Evolutionary conservation across 2,113 vertebrate genomes (phyloP).

Genomic region (Poeciliopsis occidentalis): DNA sequence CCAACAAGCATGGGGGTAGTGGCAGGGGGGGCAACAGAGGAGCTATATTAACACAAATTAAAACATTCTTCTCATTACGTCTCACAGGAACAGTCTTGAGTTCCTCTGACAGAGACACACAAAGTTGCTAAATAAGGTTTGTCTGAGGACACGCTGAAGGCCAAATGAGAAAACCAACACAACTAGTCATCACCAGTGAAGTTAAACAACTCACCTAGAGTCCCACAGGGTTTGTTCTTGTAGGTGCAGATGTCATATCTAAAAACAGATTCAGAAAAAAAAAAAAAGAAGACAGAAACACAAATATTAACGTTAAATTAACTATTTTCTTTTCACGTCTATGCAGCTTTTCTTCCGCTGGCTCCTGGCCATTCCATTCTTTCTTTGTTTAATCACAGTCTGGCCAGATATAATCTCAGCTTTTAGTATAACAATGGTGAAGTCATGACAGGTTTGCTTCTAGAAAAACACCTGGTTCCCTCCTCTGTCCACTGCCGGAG

Average conservation of each 20-base stretch:
- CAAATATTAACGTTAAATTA: constrained; percentile 19
- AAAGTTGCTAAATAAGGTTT: constrained; percentile 48
- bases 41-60: constrained; percentile 57
- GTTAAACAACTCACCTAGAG: constrained; percentile 88
- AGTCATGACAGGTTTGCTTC: constrained; percentile 14
- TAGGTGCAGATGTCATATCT: constrained; percentile 99
- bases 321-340: constrained; percentile 1
- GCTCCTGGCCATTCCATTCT: constrained; percentile 35
- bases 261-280: constrained; percentile 43
- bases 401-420: constrained; percentile 35
- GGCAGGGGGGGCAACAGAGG: constrained; percentile 8
- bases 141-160: constrained; percentile 46
- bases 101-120: constrained; percentile 9
- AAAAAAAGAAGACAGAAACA: constrained; percentile 55
- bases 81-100: constrained; percentile 44
- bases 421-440: constrained; percentile 41
- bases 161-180: constrained; percentile 38
- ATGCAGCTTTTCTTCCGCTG: constrained; percentile 23
- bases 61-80: constrained; percentile 61
- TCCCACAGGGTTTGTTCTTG: constrained; percentile 99
- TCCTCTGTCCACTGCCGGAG: neutral
- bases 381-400: constrained; percentile 48
- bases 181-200: constrained; percentile 11
- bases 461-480: constrained; percentile 40
- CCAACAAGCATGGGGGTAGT: neutral